phyloP scores from a whole-genome alignment of 2,797 vertebrate species.

The Telmatherina bonti region DNA sequence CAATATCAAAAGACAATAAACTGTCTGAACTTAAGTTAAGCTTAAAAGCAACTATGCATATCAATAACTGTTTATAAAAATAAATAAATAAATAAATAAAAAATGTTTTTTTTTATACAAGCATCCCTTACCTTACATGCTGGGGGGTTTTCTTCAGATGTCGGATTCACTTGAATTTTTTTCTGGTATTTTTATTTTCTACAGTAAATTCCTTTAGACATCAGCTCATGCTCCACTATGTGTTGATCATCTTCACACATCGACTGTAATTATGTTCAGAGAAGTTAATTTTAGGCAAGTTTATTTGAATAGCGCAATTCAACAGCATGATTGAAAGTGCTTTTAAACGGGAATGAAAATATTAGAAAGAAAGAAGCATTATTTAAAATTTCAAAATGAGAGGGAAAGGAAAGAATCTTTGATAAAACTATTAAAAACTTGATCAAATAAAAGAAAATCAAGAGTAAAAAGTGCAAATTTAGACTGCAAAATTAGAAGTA shows the following conservation, averaged over 20 bases:
- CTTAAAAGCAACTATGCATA: constrained; percentile 25
- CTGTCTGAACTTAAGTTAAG: constrained; percentile 16
- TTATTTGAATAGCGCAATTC: no score
- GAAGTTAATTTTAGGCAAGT: constrained; percentile 43
- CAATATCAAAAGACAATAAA: constrained; percentile 29
- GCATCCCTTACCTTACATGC: constrained; percentile 44
- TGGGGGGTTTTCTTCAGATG: constrained; percentile 44
- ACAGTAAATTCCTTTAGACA: constrained; percentile 46
- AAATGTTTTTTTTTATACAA: constrained; percentile 5
- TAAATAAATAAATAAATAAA: no score
- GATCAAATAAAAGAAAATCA: no score
- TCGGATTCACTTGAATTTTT: constrained; percentile 47
- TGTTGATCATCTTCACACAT: constrained; percentile 36
- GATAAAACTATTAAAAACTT: no score
- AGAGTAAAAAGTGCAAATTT: no score
- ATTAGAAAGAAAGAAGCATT: no score
- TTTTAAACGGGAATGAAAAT: no score
- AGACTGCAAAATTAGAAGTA: no score
- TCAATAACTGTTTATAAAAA: constrained; percentile 9
- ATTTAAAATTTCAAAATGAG: no score
- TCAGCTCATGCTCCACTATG: constrained; percentile 31
- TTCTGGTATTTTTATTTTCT: constrained; percentile 56
- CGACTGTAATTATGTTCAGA: constrained; percentile 42
- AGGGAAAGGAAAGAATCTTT: no score
- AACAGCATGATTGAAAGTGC: no score